Percentiles rank a stretch among this genome's conserved stretches.
Evolutionary conservation across 2,797 vertebrate species (phyloP).

Genomic region (Siniperca scherzeri): DNA sequence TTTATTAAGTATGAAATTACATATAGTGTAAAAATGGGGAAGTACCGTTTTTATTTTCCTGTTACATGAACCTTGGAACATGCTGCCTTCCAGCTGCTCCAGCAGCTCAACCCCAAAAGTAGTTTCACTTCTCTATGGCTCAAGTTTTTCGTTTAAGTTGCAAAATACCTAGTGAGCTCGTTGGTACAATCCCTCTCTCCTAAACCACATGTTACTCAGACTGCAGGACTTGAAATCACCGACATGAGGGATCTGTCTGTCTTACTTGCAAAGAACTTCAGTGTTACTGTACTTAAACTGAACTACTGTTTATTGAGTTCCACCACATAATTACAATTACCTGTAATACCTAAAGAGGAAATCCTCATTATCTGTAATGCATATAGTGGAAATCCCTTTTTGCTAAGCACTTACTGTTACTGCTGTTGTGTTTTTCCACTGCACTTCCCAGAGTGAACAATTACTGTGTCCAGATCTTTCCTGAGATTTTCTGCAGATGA

Average conservation of each 20-base stretch:
- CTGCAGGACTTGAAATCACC: constrained; percentile 41
- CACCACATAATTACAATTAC: constrained; percentile 50
- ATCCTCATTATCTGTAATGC: constrained; percentile 59
- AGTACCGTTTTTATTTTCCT: constrained; percentile 85
- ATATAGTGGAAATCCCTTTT: constrained; percentile 49
- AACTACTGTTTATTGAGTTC: constrained; percentile 49
- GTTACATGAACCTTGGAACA: constrained; percentile 84
- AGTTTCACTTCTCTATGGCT: constrained; percentile 87
- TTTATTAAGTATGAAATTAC: constrained; percentile 66
- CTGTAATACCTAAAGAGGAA: constrained; percentile 58
- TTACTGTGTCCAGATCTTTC: constrained; percentile 21
- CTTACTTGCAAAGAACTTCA: constrained; percentile 32
- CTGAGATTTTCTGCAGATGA: constrained; percentile 20
- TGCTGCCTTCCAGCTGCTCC: constrained; percentile 84
- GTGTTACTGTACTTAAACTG: constrained; percentile 24
- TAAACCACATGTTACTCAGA: constrained; percentile 63
- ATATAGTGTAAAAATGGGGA: constrained; percentile 82
- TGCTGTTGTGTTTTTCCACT: constrained; percentile 40
- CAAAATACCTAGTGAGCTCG: constrained; percentile 80
- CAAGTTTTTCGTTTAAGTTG: constrained; percentile 82
- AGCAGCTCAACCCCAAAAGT: constrained; percentile 73
- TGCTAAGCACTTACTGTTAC: constrained; percentile 33
- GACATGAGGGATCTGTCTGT: constrained; percentile 18
- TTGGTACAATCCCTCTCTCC: constrained; percentile 72
- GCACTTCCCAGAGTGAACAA: constrained; percentile 35